Base-by-base conservation (phyloP, 30 jellyfish, hydroid and myxozoan species). In the Hydra vulgaris region DNA sequence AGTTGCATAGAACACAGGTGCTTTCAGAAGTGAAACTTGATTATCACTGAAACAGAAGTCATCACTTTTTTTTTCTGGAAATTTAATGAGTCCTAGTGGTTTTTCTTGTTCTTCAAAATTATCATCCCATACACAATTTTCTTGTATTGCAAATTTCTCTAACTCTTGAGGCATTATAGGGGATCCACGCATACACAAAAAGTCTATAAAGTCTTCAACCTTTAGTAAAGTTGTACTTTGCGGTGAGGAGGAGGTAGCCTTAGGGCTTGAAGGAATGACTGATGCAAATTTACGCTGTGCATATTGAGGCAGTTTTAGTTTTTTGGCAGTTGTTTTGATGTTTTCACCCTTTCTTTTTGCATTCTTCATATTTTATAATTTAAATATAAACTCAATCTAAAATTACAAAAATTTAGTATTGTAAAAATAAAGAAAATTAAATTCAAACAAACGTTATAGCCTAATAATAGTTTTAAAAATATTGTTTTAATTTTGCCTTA, bases 261-360 rank as follows among this genome's bases (percentile, higher is more conserved):
- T 54, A 7, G 83, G 83, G 16, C 77, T 78, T 55, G 85, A n/a
- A 52, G 85, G 85, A 61, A 23, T 24, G 19, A 69, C 27, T 1
- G 85, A 78, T 0, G 85, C 85, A 78, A 78, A 78, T 40, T 78
- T 78, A 21, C 85, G 52, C 54, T 78, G 85, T 27, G 85, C 85
- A 78, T 20, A 69, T 8, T 17, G 79, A 18, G 76, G 3, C 54
- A 61, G n/a, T 61, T 78, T 78, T 40, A 27, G 85, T n/a, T 78
- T 78, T 66, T 78, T 78, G 16, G 77, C 76, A 3, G 4, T 68
- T 3, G 7, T 7, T 68, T 68, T 7, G 16, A 68, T n/a, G 8
- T n/a, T 23, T n/a, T 1, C 7, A 3, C 15, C 26, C 16, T 68
- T 68, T 68, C 27, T 20, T 68, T 23, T 20, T 68, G 75, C 16